A percentile compares a stretch with the other conserved stretches of the same genome.
These are phyloP conservation scores for Phrynocephalus versicolor DNA, from an alignment of 2,113 vertebrate genomes.

Conservation along the genomic window DNA sequence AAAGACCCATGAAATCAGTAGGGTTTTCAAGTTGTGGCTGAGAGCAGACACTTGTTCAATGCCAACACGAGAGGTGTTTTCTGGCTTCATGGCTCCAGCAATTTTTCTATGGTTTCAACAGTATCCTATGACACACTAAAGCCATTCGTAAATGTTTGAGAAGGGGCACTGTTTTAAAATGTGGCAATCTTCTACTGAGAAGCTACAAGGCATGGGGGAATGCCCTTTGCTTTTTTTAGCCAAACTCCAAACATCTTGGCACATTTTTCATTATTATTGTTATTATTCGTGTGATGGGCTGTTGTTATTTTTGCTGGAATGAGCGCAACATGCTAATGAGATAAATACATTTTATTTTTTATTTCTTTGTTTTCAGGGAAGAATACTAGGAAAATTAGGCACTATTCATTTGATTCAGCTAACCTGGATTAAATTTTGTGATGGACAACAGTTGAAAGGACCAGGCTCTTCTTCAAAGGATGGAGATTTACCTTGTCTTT, in stretches of 20 bases:
- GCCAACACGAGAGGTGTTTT: conserved; percentile 33
- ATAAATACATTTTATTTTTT: neutral
- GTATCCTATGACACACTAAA: neutral
- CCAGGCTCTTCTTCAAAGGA: too few species aligned
- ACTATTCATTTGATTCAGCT: neutral
- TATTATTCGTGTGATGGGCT: neutral
- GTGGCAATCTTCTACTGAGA: neutral
- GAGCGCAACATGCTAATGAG: neutral
- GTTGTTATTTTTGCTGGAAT: neutral
- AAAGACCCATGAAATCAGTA: conserved; percentile 35
- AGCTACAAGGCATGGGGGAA: neutral
- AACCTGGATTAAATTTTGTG: neutral
- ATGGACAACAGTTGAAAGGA: too few species aligned
- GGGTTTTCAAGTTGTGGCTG: conserved; percentile 16
- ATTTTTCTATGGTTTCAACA: conserved; percentile 36
- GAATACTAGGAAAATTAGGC: neutral
- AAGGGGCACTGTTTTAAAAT: neutral
- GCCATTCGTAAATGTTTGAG: neutral
- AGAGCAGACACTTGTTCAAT: conserved; percentile 4
- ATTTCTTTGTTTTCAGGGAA: neutral
- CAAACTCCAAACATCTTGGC: neutral
- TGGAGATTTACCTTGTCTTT: too few species aligned
- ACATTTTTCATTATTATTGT: too few species aligned
- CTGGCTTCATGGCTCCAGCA: conserved; percentile 24
- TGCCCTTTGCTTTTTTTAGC: neutral